Percentiles rank a stretch among this genome's conserved stretches.
These are phyloP conservation scores for Pinctada fucata DNA, from an alignment of 2,888 invertebrate species.

Conservation along the genomic window DNA sequence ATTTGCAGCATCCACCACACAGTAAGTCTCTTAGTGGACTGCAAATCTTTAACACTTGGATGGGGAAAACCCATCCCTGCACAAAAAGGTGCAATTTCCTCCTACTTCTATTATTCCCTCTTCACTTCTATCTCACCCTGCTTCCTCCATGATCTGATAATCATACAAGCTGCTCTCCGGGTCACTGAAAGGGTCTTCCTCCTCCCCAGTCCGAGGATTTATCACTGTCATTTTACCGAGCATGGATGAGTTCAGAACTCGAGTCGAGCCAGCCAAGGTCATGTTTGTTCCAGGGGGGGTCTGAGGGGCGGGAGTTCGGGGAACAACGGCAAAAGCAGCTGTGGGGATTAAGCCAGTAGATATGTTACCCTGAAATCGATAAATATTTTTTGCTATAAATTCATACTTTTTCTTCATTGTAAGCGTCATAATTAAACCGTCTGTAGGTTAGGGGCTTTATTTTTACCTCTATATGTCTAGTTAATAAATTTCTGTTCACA, in stretches of 20 bases:
- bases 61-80: too few relatives aligned
- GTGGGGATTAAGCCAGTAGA: slow-evolving; percentile 66
- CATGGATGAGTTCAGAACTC: slow-evolving; percentile 57
- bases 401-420: too few relatives aligned
- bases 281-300: slow-evolving; percentile 45
- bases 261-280: slow-evolving; percentile 54
- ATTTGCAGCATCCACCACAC: too few relatives aligned
- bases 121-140: slow-evolving; percentile 55
- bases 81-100: too few relatives aligned
- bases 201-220: slow-evolving; percentile 36
- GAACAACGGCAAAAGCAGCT: slow-evolving; percentile 66
- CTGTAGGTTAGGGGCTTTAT: too few relatives aligned
- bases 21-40: too few relatives aligned
- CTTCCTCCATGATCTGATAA: slow-evolving; percentile 70
- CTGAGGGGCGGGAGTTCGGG: slow-evolving; percentile 60
- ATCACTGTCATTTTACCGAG: slow-evolving; percentile 46
- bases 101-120: too few relatives aligned
- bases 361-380: slow-evolving; percentile 45
- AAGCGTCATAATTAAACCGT: too few relatives aligned
- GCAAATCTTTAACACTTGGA: too few relatives aligned
- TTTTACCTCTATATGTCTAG: too few relatives aligned
- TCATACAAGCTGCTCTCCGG: slow-evolving; percentile 73
- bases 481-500: too few relatives aligned
- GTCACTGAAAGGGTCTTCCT: slow-evolving; percentile 68
- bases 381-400: background rate